phyloP scores from a whole-genome alignment of 1,140 invertebrate species.

The Eciton burchellii region DNA sequence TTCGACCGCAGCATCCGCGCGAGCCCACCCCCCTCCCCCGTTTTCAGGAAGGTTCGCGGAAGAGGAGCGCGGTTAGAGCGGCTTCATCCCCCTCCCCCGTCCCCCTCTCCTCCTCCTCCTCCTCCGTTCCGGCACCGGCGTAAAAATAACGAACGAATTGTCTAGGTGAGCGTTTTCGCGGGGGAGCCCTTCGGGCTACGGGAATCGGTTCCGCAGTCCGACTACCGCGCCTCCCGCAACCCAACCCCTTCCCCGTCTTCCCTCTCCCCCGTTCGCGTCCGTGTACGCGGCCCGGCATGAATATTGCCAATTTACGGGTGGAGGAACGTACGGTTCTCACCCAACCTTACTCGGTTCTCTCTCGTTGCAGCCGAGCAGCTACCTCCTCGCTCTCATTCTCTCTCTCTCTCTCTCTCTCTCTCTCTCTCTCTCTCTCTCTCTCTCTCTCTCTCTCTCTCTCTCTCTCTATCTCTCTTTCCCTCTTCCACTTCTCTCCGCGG shows the following conservation, averaged over 20 bases:
- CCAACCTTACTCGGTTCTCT: constrained; percentile 72
- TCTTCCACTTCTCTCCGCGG: constrained; percentile 40
- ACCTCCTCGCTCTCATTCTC: constrained; percentile 59
- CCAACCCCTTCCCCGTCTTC: constrained; percentile 20
- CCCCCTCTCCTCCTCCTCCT: too few species aligned
- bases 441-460: constrained; percentile 58
- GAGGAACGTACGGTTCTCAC: constrained; percentile 77
- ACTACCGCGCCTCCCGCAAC: constrained; percentile 23
- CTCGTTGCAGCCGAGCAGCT: constrained; percentile 61
- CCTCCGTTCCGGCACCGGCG: constrained; percentile 63
- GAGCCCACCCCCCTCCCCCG: not conserved
- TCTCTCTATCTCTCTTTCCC: constrained; percentile 49
- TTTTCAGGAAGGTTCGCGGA: constrained; percentile 35
- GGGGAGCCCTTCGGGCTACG: constrained; percentile 64
- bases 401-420: constrained; percentile 46
- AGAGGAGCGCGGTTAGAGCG: constrained; percentile 63
- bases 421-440: constrained; percentile 59
- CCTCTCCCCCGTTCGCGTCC: constrained; percentile 48
- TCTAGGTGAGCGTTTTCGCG: constrained; percentile 72
- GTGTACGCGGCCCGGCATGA: constrained; percentile 77
- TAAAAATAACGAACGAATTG: constrained; percentile 76
- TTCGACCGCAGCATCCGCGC: constrained; percentile 21
- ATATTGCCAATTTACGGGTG: constrained; percentile 79
- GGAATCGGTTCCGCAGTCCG: constrained; percentile 68
- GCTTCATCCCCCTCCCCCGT: constrained; percentile 68